phyloP scores from a whole-genome alignment of 2,797 vertebrate genomes.

The Pogonophryne albipinna region DNA sequence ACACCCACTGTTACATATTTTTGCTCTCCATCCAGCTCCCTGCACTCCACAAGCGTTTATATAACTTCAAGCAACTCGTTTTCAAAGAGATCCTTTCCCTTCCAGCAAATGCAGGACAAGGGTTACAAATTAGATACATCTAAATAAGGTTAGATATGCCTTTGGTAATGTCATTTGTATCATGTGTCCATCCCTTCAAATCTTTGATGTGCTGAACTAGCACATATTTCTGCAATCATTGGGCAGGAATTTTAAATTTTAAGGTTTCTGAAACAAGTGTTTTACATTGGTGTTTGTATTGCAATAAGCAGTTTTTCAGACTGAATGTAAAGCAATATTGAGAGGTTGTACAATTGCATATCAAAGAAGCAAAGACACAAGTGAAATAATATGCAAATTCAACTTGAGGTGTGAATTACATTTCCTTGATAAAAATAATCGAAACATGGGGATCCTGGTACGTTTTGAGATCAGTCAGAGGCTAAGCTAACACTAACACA shows the following conservation, averaged over 20 bases:
- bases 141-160: slow-evolving; percentile 28
- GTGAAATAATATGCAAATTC: slow-evolving; percentile 7
- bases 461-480: slow-evolving; percentile 1
- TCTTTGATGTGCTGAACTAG: slow-evolving; percentile 26
- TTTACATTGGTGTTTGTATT: neutral
- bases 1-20: slow-evolving; percentile 34
- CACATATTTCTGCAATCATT: slow-evolving; percentile 55
- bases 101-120: slow-evolving; percentile 19
- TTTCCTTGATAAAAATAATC: neutral
- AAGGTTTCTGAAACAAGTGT: neutral
- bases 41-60: slow-evolving; percentile 12
- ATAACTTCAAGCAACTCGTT: slow-evolving; percentile 7
- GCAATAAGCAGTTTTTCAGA: too few relatives aligned
- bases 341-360: neutral
- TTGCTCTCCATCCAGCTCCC: slow-evolving; percentile 24
- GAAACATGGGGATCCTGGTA: slow-evolving; percentile 3
- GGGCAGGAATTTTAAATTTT: neutral
- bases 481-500: slow-evolving; percentile 9
- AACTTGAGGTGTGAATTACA: neutral
- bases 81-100: slow-evolving; percentile 29
- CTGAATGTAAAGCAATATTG: slow-evolving; percentile 2
- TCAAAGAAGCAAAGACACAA: neutral
- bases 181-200: slow-evolving; percentile 35
- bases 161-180: slow-evolving; percentile 32
- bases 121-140: neutral